Evolutionary conservation across 2,113 vertebrate species (phyloP), one percentile per base, ranked within the genome.

Genomic region (Hepsetus odoe): DNA sequence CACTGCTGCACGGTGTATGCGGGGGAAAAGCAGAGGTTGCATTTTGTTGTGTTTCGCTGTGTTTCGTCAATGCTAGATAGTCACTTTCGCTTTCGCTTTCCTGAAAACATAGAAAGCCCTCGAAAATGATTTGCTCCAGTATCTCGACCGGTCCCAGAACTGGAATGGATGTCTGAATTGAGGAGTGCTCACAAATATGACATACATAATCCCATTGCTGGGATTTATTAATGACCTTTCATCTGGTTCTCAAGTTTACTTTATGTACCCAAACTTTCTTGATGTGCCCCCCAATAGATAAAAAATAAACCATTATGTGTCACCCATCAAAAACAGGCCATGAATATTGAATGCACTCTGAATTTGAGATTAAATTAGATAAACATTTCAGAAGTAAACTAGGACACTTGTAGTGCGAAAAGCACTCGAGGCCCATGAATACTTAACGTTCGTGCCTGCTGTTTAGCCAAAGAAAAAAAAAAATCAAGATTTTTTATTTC

Each of bases 271-370:
- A 9, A 18, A 10, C 14, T 49, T 74, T 51, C 24, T 75, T 71
- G 61, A 81, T 76, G 42, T 72, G 33, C 51, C 28, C 30, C 70
- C 71, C 46, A 18, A 26, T 69, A 55, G 22, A 72, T 77, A 38
- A 72, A 30, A 74, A 68, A 77, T 79, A 33, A 80, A 72, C 69
- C 42, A 59, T 75, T 32, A 84, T 62, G 20, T 66, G 49, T 71
- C 38, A 56, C 33, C 11, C 49, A 58, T 67, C 38, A 44, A 22
- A 59, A 30, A 35, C 66, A 65, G 28, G 20, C 51, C 33, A 78
- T 77, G 30, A 82, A 76, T 77, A 82, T 82, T 84, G 16, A 1
- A 86, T 83, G 51, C 6, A 26, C 42, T 55, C 44, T 80, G 24
- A 80, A 69, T 74, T 28, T 20, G 26, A 69, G 33, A 79, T 59